Evolutionary conservation across 2,888 invertebrate genomes (phyloP).

Genomic region (Schizotus pectinicornis): DNA sequence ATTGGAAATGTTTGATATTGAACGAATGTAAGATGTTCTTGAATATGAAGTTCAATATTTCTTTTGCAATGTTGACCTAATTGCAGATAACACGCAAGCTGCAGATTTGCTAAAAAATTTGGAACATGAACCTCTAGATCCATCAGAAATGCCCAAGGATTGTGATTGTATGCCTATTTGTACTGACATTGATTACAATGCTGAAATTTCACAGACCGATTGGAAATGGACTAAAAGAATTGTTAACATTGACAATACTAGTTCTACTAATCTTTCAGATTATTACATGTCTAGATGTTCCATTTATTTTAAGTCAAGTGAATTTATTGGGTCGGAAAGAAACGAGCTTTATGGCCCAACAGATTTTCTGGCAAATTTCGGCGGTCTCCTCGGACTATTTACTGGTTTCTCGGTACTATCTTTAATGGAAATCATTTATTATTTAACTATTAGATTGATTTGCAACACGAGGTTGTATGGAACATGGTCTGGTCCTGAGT

Average conservation of each 20-base stretch:
- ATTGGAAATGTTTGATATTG: constrained; percentile 59
- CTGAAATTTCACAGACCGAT: constrained; percentile 51
- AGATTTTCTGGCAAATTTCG: constrained; percentile 73
- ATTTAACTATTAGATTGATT: constrained; percentile 58
- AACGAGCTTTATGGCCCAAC: constrained; percentile 72
- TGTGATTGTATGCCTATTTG: constrained; percentile 55
- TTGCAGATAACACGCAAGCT: constrained; percentile 41
- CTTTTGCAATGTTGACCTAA: no score
- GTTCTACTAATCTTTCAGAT: constrained; percentile 32
- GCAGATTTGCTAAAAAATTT: no score
- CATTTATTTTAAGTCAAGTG: constrained; percentile 72
- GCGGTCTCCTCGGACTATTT: constrained; percentile 67
- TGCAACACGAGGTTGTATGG: constrained; percentile 52
- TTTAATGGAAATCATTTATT: constrained; percentile 63
- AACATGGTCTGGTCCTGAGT: constrained; percentile 44
- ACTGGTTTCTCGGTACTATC: constrained; percentile 58
- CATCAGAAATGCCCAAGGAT: background rate
- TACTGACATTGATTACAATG: constrained; percentile 49
- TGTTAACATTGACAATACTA: background rate
- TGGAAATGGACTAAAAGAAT: constrained; percentile 38
- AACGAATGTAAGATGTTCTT: constrained; percentile 53
- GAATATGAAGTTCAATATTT: constrained; percentile 1
- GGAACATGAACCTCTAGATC: no score
- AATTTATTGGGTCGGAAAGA: constrained; percentile 70
- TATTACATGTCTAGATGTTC: constrained; percentile 62